Evolutionary conservation across 2,113 vertebrate genomes (phyloP), one percentile per base, ranked within the genome.

Genomic region (Hucho hucho): DNA sequence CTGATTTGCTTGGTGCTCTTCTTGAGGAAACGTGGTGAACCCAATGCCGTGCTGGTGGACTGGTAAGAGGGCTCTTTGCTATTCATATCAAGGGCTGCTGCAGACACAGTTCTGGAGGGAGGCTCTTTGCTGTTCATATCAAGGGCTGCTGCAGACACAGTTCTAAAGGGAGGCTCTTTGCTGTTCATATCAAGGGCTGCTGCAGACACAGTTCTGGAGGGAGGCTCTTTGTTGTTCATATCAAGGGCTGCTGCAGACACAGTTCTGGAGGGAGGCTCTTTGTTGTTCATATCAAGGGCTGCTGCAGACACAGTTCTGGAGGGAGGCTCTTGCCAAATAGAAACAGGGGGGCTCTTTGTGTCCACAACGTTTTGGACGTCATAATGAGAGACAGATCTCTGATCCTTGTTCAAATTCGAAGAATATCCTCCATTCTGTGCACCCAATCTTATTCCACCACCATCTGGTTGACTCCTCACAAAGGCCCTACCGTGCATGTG

Each of bases 1-100:
- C 94, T 94, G 14, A 98, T 84, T 86, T 96, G 97, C 71, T 94
- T 96, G 46, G 96, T 90, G 68, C 94, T 94, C 29, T 91, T 96
- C 87, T 96, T 95, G 29, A 43, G 37, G 37, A 96, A 95, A 75
- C 76, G 94, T 1, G 93, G 95, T 0, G 96, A 95, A 47, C 74
- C 87, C 14, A 83, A 4, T 90, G 26, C 18, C 93, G 73, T 90
- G 24, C n/a, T 94, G 72, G 90, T 95, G 0, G 91, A 83, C 85
- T 93, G 86, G 64, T 94, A 43, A 43, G 37, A 11, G 37, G 37
- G 37, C 37, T 37, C 32, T 32, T 32, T 32, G 6, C 32, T 29
- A 1, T 29, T 29, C 29, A 29, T 29, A 29, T 29, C 29, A 29
- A 29, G 29, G 29, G 29, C 29, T 29, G 29, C 29, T 29, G 29